Conservation (phyloP, 1,140 invertebrate genomes). For the Procambarus clarkii region DNA sequence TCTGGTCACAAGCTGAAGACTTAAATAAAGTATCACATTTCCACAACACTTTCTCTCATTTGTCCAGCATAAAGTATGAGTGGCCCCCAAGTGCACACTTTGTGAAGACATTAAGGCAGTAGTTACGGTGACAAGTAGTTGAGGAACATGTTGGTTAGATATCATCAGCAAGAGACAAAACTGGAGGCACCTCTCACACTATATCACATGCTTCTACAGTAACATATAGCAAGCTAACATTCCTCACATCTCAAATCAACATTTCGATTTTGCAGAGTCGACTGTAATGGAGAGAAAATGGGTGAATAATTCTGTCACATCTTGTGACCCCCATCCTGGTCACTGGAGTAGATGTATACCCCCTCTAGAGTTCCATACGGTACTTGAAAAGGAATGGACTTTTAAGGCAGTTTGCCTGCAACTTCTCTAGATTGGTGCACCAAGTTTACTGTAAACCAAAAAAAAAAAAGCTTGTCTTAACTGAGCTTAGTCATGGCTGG, state of each 20-base stretch:
- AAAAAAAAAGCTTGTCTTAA: slow-evolving; percentile 19
- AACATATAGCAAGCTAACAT: background rate
- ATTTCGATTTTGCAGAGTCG: slow-evolving; percentile 49
- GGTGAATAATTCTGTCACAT: slow-evolving; percentile 58
- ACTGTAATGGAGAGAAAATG: slow-evolving; percentile 47
- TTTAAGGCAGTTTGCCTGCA: slow-evolving; percentile 15
- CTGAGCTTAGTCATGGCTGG: slow-evolving; percentile 46
- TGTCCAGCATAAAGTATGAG: background rate
- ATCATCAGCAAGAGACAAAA: background rate
- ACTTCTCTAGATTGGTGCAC: slow-evolving; percentile 30
- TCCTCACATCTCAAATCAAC: slow-evolving; percentile 33
- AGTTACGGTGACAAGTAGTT: too few relatives aligned
- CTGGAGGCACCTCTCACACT: background rate
- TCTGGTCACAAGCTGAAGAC: slow-evolving; percentile 13
- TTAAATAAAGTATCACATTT: slow-evolving; percentile 39
- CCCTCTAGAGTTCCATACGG: slow-evolving; percentile 35
- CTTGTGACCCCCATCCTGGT: slow-evolving; percentile 49
- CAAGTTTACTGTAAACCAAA: background rate
- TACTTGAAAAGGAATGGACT: slow-evolving; percentile 19
- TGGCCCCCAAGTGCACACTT: background rate
- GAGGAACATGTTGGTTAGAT: too few relatives aligned
- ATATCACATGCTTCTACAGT: background rate
- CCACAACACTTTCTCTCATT: slow-evolving; percentile 20
- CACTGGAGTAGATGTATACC: slow-evolving; percentile 21
- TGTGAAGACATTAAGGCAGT: too few relatives aligned